A percentile compares a stretch with the other conserved stretches of the same genome.
Conservation (phyloP, 2,888 invertebrate genomes). For the Synergus gifuensis region DNA sequence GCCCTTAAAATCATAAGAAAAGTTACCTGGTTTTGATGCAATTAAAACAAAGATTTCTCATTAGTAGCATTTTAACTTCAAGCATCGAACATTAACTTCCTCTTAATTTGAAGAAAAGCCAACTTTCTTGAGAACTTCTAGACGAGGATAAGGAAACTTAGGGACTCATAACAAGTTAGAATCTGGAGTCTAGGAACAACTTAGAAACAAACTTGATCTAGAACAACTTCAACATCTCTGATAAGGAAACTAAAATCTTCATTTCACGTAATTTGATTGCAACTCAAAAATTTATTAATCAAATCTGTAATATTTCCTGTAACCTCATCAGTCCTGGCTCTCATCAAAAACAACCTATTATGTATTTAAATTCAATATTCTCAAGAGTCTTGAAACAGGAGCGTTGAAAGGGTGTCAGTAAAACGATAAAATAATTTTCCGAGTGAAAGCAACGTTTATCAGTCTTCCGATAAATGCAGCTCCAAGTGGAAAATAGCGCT, state of each 20-base stretch:
- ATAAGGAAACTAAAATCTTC: neutral
- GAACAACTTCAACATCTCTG: neutral
- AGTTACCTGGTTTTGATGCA: no score
- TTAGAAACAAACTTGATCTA: constrained; percentile 14
- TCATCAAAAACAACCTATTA: neutral
- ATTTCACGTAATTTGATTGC: neutral
- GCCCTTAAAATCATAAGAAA: no score
- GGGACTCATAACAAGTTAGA: neutral
- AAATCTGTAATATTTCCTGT: neutral
- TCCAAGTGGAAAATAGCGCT: neutral
- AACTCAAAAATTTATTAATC: neutral
- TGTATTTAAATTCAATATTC: neutral
- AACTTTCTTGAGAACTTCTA: neutral
- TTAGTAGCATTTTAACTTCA: neutral
- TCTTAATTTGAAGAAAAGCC: neutral
- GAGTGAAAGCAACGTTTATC: neutral
- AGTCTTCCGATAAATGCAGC: neutral
- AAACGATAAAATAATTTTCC: neutral
- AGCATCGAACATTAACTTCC: neutral
- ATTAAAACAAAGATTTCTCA: neutral
- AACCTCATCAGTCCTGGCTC: neutral
- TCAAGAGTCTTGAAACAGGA: neutral
- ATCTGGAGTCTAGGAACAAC: constrained; percentile 7
- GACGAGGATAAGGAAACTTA: neutral
- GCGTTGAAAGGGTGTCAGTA: neutral